These are phyloP conservation scores for Chanos chanos DNA, from an alignment of 2,797 vertebrate genomes.

Conservation along the genomic window DNA sequence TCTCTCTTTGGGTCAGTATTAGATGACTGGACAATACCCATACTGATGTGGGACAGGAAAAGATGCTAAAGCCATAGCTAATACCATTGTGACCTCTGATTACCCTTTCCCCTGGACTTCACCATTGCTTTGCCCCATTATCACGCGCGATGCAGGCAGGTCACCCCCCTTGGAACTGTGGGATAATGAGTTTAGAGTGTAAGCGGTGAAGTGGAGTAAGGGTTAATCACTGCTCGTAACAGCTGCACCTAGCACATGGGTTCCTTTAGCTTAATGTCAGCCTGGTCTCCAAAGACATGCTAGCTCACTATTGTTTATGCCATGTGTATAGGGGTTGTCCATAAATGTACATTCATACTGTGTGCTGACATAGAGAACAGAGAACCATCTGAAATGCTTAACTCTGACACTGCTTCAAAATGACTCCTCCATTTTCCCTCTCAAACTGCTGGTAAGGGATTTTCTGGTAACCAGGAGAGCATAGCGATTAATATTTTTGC, in stretches of 20 bases:
- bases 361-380: no score
- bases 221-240: slow-evolving; percentile 11
- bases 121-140: slow-evolving; percentile 15
- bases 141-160: slow-evolving; percentile 3
- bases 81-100: slow-evolving; percentile 33
- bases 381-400: no score
- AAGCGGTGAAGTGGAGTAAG: neutral
- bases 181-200: slow-evolving; percentile 18
- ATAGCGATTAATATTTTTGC: no score
- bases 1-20: slow-evolving; percentile 33
- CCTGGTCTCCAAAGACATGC: no score
- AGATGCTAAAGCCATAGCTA: slow-evolving; percentile 16
- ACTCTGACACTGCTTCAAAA: no score
- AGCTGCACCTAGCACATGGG: slow-evolving; percentile 1
- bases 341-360: no score
- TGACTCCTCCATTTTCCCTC: no score
- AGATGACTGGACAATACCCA: slow-evolving; percentile 6
- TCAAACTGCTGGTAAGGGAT: no score
- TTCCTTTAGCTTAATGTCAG: neutral
- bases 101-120: slow-evolving; percentile 33
- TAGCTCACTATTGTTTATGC: no score
- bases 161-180: neutral
- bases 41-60: slow-evolving; percentile 5
- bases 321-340: no score
- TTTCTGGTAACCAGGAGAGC: no score